These are phyloP conservation scores for Portunus trituberculatus DNA, from an alignment of 1,140 invertebrate species.

Conservation along the genomic window DNA sequence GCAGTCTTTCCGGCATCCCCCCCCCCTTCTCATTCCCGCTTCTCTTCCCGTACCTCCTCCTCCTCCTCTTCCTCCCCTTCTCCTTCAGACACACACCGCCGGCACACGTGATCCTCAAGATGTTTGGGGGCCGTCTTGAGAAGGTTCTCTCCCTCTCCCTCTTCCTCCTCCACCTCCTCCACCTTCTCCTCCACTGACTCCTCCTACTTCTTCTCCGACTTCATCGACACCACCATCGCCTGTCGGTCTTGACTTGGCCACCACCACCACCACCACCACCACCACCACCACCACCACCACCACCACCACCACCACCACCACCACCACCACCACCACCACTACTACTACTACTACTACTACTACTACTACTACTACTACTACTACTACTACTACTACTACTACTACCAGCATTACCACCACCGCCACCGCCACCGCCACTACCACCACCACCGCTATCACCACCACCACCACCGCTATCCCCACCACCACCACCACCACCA, in stretches of 20 bases:
- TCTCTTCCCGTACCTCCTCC: too few species aligned
- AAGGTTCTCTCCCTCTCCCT: not conserved
- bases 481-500: too few species aligned
- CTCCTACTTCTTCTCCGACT: not conserved
- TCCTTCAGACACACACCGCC: not conserved
- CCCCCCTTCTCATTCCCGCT: not conserved
- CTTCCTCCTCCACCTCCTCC: slow-evolving; percentile 14
- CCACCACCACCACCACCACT: not conserved
- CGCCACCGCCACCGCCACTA: not conserved
- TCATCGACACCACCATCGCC: not conserved
- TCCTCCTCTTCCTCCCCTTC: too few species aligned
- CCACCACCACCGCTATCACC: not conserved
- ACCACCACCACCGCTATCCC: not conserved
- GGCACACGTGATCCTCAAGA: too few species aligned
- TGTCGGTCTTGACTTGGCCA: too few species aligned
- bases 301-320: not conserved
- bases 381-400: slow-evolving; percentile 3
- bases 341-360: slow-evolving; percentile 7
- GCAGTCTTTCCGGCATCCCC: not conserved
- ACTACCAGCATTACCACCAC: not conserved
- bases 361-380: slow-evolving; percentile 10
- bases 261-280: not conserved
- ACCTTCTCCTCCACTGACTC: not conserved
- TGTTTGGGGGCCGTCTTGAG: too few species aligned
- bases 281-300: not conserved